phyloP scores from a whole-genome alignment of 2,113 vertebrate genomes.

The Triplophysa rosa region DNA sequence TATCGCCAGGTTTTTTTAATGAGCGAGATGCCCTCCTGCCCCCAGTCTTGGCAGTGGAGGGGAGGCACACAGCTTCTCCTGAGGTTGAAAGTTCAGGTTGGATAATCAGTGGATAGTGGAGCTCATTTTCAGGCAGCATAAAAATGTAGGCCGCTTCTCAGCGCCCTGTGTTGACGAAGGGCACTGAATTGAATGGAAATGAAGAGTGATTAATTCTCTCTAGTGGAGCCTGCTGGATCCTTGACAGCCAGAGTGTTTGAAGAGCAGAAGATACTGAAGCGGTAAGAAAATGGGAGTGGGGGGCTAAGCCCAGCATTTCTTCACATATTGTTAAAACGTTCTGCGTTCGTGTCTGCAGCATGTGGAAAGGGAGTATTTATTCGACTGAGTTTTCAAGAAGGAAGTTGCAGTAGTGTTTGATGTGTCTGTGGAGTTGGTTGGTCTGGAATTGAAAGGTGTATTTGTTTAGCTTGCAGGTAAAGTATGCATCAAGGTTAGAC shows the following conservation, averaged over 20 bases:
- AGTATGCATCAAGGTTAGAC: background rate
- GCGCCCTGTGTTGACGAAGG: conserved; percentile 34
- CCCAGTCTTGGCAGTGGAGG: conserved; percentile 4
- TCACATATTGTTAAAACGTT: background rate
- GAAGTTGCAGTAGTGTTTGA: background rate
- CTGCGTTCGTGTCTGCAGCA: background rate
- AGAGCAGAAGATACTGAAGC: conserved; percentile 27
- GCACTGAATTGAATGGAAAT: conserved; percentile 56
- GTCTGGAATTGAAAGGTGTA: background rate
- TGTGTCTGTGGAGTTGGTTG: background rate
- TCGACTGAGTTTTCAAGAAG: background rate
- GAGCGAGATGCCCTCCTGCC: conserved; percentile 20
- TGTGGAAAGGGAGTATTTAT: conserved; percentile 11
- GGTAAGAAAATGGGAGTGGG: conserved; percentile 11
- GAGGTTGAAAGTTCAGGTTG: conserved; percentile 44
- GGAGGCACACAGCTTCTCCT: conserved; percentile 31
- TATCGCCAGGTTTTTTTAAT: conserved; percentile 38
- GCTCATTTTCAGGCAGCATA: conserved; percentile 34
- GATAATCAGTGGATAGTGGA: conserved; percentile 55
- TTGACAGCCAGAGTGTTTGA: conserved; percentile 42
- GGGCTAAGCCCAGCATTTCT: conserved; percentile 8
- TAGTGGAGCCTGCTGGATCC: conserved; percentile 33
- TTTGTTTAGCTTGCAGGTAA: background rate
- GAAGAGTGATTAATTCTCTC: conserved; percentile 55
- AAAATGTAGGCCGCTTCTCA: conserved; percentile 10